These are phyloP conservation scores for Pyrochroa serraticornis DNA, from an alignment of 2,888 invertebrate species.

Conservation along the genomic window DNA sequence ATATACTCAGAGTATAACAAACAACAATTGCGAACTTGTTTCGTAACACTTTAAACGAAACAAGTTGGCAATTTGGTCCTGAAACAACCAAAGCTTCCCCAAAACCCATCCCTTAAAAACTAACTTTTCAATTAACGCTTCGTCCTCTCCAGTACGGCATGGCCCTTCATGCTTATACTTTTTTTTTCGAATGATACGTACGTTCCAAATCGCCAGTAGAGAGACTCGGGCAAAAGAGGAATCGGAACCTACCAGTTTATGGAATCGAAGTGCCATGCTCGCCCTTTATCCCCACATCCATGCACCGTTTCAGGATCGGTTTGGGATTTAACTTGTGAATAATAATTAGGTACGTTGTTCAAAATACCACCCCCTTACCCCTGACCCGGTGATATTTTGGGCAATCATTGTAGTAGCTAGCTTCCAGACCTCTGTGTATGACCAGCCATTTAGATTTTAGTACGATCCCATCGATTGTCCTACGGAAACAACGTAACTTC, in stretches of 20 bases:
- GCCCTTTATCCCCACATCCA: slow-evolving; percentile 37
- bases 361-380: slow-evolving; percentile 5
- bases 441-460: slow-evolving; percentile 20
- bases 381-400: not conserved
- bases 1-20: slow-evolving; percentile 19
- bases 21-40: slow-evolving; percentile 14
- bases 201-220: slow-evolving; percentile 48
- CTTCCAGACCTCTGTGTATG: slow-evolving; percentile 23
- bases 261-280: slow-evolving; percentile 56
- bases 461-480: slow-evolving; percentile 6
- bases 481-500: slow-evolving; percentile 23
- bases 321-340: slow-evolving; percentile 40
- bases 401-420: slow-evolving; percentile 17
- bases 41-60: not conserved
- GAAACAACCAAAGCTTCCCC: slow-evolving; percentile 30
- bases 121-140: slow-evolving; percentile 1
- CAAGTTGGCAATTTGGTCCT: slow-evolving; percentile 32
- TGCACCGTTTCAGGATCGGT: slow-evolving; percentile 48
- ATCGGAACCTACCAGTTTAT: slow-evolving; percentile 55
- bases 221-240: slow-evolving; percentile 37
- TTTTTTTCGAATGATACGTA: slow-evolving; percentile 20
- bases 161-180: slow-evolving; percentile 56
- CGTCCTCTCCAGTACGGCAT: slow-evolving; percentile 48
- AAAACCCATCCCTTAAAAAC: not conserved
- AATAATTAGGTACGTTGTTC: slow-evolving; percentile 25